phyloP scores from a whole-genome alignment of 1,140 invertebrate species.

The Drosophila pectinifera region DNA sequence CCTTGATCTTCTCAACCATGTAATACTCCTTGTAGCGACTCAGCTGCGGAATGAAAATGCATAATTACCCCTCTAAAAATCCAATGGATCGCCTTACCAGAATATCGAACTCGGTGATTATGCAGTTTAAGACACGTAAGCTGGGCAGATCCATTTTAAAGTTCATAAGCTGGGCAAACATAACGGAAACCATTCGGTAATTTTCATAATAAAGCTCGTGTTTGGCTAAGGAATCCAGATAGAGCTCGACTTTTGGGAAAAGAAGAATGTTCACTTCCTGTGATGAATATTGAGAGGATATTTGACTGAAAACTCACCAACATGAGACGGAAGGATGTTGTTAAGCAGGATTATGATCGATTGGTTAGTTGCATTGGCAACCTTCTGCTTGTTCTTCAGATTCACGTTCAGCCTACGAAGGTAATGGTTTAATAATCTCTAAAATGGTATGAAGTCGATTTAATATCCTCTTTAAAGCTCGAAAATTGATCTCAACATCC shows the following conservation, averaged over 20 bases:
- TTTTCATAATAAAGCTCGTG: constrained; percentile 93
- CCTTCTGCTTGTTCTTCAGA: constrained; percentile 91
- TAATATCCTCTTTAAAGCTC: no score
- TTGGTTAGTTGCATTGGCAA: constrained; percentile 90
- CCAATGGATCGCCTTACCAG: constrained; percentile 41
- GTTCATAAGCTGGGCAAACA: constrained; percentile 95
- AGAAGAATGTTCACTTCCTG: neutral
- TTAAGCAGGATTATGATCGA: constrained; percentile 93
- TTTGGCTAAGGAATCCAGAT: constrained; percentile 85
- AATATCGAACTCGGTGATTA: constrained; percentile 95
- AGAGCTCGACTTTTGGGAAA: neutral
- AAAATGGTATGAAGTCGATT: no score
- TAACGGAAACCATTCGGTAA: constrained; percentile 93
- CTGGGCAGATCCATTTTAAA: constrained; percentile 88
- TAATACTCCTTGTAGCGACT: constrained; percentile 44
- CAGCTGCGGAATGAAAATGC: neutral
- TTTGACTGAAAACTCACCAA: constrained; percentile 87
- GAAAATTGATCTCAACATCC: no score
- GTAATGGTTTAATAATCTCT: neutral
- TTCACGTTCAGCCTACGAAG: constrained; percentile 85
- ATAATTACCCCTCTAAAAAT: no score
- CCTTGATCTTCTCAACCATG: constrained; percentile 93
- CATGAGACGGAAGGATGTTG: constrained; percentile 94
- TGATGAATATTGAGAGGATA: neutral
- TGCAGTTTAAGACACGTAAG: constrained; percentile 93